Evolutionary conservation across 2,113 vertebrate genomes (phyloP), one percentile per base, ranked within the genome.

Genomic region (Rhagologus leucostigma): DNA sequence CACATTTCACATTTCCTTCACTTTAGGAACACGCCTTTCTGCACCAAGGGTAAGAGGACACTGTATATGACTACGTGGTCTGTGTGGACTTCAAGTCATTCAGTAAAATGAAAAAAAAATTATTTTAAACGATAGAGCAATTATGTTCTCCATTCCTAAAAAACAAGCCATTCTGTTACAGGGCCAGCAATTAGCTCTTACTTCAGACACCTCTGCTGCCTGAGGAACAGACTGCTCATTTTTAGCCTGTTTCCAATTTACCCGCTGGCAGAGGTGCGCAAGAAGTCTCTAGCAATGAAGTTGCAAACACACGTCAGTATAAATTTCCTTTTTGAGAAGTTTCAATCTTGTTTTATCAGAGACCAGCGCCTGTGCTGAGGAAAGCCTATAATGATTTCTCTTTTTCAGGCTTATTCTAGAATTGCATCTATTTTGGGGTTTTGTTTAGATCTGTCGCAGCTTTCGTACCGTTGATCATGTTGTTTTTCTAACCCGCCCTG

Each of bases 401-500:
- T 93, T 96, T 93, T 96, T 77, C 95, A 90, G 69, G 83, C 96
- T 78, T 86, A 96, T 93, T 96, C 96, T 83, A 91, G 95, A 96
- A 95, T 74, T 95, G 96, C 89, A 93, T 96, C 96, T 97, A 96
- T 97, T 97, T 92, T 81, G 83, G 88, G 96, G 92, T 89, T 96
- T 96, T 96, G 93, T 97, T 97, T 96, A 96, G 95, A 90, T 95
- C 96, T 96, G 92, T 92, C 29, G 56, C 93, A 90, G 96, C 95
- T 94, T 96, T 97, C 76, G 90, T 96, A 95, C 93, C 12, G 80
- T 97, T 94, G 92, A 96, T 96, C 96, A 87, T 82, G 93, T 96
- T 97, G 96, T 97, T 97, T 97, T 97, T 96, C 96, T 95, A 96
- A 97, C 96, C 96, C 96, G 73, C 96, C 95, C 95, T 79, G 96